phyloP scores from a whole-genome alignment of 1,140 invertebrate species.

The Pteromalus puparum region DNA sequence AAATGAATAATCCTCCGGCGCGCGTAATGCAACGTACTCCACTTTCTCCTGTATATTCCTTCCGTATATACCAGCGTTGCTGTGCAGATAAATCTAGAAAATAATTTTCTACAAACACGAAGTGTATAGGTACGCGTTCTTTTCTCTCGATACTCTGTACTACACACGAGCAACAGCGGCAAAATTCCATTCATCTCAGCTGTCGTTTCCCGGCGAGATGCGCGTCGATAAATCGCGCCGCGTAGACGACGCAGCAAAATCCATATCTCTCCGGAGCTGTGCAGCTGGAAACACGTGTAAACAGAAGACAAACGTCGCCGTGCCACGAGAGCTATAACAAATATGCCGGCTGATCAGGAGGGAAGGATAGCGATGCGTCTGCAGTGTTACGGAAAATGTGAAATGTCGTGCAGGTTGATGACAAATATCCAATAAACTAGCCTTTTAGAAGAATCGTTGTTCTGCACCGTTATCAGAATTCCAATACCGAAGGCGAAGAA shows the following conservation, averaged over 20 bases:
- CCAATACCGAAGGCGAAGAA: no score
- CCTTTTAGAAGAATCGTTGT: no score
- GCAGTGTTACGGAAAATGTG: no score
- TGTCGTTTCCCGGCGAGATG: neutral
- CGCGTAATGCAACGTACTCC: neutral
- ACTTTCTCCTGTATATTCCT: neutral
- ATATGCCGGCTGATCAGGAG: no score
- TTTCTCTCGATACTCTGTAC: neutral
- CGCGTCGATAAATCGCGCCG: neutral
- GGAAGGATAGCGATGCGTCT: no score
- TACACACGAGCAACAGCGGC: neutral
- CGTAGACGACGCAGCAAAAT: neutral
- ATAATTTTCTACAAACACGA: neutral
- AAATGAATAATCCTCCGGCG: constrained; percentile 2
- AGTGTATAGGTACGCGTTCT: neutral
- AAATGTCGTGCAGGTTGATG: no score
- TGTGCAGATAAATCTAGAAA: neutral
- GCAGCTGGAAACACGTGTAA: no score
- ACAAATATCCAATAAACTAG: no score
- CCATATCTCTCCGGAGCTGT: neutral
- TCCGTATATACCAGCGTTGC: neutral
- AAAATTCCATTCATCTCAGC: neutral
- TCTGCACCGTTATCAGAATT: no score
- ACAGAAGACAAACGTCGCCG: no score
- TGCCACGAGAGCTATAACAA: no score